Conservation (phyloP, 1,140 invertebrate genomes). For the Leptinotarsa defecta region DNA sequence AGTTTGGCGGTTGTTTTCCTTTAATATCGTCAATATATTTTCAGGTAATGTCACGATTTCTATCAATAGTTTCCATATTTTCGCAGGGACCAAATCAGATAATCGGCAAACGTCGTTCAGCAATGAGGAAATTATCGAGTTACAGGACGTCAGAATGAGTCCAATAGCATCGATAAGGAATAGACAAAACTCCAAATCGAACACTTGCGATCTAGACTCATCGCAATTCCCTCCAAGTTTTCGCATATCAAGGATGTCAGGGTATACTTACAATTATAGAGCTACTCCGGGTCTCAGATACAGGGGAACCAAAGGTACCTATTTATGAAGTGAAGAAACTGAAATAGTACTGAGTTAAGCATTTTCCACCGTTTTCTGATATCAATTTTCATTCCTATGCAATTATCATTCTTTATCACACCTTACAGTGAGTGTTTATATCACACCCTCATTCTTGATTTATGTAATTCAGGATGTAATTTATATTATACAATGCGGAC, state of each 20-base stretch:
- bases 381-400: too few species aligned
- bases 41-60: too few species aligned
- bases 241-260: slow-evolving; percentile 69
- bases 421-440: too few species aligned
- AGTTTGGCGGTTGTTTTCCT: too few species aligned
- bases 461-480: too few species aligned
- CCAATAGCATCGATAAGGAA: slow-evolving; percentile 81
- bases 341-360: too few species aligned
- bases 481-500: too few species aligned
- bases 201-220: slow-evolving; percentile 59
- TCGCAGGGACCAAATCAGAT: not conserved
- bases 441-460: too few species aligned
- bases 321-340: not conserved
- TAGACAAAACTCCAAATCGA: slow-evolving; percentile 60
- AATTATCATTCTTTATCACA: too few species aligned
- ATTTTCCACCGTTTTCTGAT: too few species aligned
- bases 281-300: slow-evolving; percentile 64
- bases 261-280: slow-evolving; percentile 56
- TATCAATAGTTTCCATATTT: not conserved
- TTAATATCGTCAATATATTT: too few species aligned
- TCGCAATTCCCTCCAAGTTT: slow-evolving; percentile 79
- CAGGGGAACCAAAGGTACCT: slow-evolving; percentile 62
- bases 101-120: slow-evolving; percentile 42
- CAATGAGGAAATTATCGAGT: slow-evolving; percentile 75
- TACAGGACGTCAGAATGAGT: slow-evolving; percentile 80